phyloP scores from a whole-genome alignment of 2,113 vertebrate genomes.

The Colaptes auratus region DNA sequence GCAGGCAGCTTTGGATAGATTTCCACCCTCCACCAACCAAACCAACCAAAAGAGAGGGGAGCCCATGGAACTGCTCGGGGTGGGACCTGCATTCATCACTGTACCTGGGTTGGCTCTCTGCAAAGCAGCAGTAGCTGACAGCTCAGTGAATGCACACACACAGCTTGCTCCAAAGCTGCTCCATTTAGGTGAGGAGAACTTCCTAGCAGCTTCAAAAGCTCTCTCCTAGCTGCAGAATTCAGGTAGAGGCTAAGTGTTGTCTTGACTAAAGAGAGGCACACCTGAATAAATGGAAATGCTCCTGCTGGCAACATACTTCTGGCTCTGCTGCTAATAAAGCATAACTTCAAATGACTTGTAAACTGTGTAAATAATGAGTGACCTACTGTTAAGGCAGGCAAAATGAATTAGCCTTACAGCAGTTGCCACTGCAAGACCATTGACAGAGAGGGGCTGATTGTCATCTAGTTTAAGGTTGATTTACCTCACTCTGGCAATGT shows the following conservation, averaged over 20 bases:
- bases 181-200: fast-evolving
- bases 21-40: neutral
- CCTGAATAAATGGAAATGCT: neutral
- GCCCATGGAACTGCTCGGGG: neutral
- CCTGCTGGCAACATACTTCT: neutral
- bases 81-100: neutral
- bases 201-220: neutral
- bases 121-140: neutral
- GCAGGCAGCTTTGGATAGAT: neutral
- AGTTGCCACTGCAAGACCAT: neutral
- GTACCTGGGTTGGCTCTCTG: neutral
- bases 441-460: neutral
- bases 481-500: slow-evolving; percentile 23
- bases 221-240: neutral
- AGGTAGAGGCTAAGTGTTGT: neutral
- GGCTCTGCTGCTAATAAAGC: slow-evolving; percentile 1
- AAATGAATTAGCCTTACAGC: neutral
- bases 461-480: slow-evolving; percentile 1
- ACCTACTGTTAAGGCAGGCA: neutral
- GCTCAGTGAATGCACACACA: neutral
- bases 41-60: neutral
- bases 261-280: neutral
- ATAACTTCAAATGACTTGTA: neutral
- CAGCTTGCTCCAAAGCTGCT: neutral
- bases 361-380: slow-evolving; percentile 49